Evolutionary conservation across 2,888 invertebrate genomes (phyloP).

Genomic region (Dicyrtomina minuta): DNA sequence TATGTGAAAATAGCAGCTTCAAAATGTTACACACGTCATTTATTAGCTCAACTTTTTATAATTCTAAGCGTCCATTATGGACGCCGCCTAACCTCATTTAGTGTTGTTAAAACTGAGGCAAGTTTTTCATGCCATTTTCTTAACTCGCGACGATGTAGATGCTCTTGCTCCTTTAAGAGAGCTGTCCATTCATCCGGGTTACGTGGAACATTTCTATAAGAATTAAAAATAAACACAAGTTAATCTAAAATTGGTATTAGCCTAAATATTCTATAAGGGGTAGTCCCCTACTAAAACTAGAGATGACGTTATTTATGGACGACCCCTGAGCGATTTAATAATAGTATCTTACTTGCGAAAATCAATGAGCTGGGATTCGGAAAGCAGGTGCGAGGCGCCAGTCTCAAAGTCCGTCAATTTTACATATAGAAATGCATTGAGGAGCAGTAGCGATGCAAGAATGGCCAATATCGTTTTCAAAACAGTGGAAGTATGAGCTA

Average conservation of each 20-base stretch:
- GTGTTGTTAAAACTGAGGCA: constrained; percentile 56
- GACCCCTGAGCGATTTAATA: too few species aligned
- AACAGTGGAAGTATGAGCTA: constrained; percentile 39
- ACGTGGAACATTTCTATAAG: constrained; percentile 67
- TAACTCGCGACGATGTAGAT: constrained; percentile 76
- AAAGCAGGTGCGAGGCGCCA: too few species aligned
- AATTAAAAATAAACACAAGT: constrained; percentile 61
- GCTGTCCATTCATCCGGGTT: constrained; percentile 79
- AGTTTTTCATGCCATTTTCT: constrained; percentile 71
- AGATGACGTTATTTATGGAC: too few species aligned
- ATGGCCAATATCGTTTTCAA: constrained; percentile 61
- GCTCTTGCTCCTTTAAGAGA: constrained; percentile 78
- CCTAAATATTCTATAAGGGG: constrained; percentile 54
- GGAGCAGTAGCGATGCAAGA: constrained; percentile 65
- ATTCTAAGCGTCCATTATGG: too few species aligned
- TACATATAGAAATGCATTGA: constrained; percentile 79
- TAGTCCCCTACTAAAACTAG: constrained; percentile 58
- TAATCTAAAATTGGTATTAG: too few species aligned
- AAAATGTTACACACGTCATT: too few species aligned
- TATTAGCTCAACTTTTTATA: too few species aligned
- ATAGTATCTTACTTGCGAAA: constrained; percentile 16
- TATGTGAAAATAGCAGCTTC: too few species aligned
- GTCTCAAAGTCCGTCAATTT: constrained; percentile 67
- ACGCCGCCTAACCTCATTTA: too few species aligned
- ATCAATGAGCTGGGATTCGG: too few species aligned